phyloP scores from a whole-genome alignment of 2,797 vertebrate genomes.

The Sebastes kiyomatsui region DNA sequence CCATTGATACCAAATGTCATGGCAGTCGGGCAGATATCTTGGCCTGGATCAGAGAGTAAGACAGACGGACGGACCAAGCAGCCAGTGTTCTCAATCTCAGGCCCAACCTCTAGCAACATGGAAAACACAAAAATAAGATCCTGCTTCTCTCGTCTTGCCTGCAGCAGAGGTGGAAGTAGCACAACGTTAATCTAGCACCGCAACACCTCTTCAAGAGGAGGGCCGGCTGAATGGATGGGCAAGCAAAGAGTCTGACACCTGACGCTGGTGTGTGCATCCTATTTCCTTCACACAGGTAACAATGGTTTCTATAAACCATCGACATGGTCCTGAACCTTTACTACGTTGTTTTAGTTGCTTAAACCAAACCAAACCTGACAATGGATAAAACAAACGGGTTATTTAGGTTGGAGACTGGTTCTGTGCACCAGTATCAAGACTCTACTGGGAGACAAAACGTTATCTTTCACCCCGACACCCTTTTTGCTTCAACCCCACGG shows the following conservation, averaged over 20 bases:
- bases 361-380: neutral
- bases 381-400: neutral
- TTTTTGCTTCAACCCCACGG: neutral
- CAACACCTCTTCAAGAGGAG: neutral
- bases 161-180: neutral
- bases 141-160: neutral
- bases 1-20: neutral
- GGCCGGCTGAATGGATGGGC: neutral
- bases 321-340: neutral
- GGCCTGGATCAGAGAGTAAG: neutral
- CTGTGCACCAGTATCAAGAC: neutral
- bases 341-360: neutral
- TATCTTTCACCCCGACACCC: neutral
- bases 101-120: neutral
- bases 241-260: neutral
- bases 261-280: neutral
- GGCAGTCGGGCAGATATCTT: neutral
- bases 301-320: neutral
- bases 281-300: neutral
- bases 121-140: neutral
- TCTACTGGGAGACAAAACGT: neutral
- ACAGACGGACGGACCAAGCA: neutral
- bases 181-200: no score
- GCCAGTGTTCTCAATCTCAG: neutral
- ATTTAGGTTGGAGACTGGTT: neutral